Base-by-base conservation (phyloP, 92 coral and sea anemone genomes). In the Porites lobata region DNA sequence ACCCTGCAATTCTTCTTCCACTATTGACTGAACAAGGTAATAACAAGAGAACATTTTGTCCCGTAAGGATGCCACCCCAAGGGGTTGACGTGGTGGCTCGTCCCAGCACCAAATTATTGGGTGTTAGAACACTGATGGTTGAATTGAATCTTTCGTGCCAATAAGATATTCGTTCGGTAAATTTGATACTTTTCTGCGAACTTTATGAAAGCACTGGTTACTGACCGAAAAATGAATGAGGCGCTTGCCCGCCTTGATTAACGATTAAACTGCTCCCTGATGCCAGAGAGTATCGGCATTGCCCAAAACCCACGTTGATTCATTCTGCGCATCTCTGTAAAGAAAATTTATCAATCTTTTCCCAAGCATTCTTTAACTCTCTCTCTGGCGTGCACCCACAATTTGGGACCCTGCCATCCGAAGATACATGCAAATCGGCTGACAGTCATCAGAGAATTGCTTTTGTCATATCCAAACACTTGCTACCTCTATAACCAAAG, bases 201-300 rank as follows among this genome's bases (percentile, higher is more conserved):
- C 47, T 38, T 38, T 38, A 38, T 38, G 92, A 80, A 82, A 83
- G 12, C 91, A 88, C 32, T 83, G 94, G 17, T 14, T 8, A 9
- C 61, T 1, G 13, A 56, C 61, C 15, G 17, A 10, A 14, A 56
- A 10, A 11, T 56, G 74, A 50, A 87, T 87, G 63, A 91, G 88
- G 24, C 88, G 82, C 75, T 87, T 91, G 9, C 88, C 91, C 7
- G 61, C 59, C 72, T 91, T 91, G 6, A 91, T 76, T 9, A 91
- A 83, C 1, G 88, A 81, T 58, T 87, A 79, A 21, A 76, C 94
- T 72, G 91, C 94, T 29, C 91, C 94, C 76, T 91, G 88, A 24
- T 91, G 69, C 94, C 94, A 86, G 29, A 91, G 84, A 68, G 88
- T 86, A 77, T 91, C 91, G 7, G 94, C 91, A 13, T 88, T 83